Evolutionary conservation across 1,140 invertebrate genomes (phyloP).

Genomic region (Orussus abietinus): DNA sequence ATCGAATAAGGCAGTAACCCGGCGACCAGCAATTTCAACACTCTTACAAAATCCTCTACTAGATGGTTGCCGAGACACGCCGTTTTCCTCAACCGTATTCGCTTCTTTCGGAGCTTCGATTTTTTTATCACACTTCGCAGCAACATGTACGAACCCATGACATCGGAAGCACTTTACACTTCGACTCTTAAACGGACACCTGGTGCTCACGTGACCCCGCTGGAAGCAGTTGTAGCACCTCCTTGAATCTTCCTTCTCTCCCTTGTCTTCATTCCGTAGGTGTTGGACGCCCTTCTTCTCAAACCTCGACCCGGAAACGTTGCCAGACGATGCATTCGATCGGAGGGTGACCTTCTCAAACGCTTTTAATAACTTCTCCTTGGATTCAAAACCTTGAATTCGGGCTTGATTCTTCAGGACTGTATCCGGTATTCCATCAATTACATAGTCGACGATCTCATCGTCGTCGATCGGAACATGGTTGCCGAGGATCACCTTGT

Average conservation of each 20-base stretch:
- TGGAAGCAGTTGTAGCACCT: constrained; percentile 18
- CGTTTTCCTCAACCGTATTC: constrained; percentile 11
- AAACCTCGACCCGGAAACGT: neutral
- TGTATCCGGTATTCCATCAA: too few species aligned
- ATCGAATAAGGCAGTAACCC: constrained; percentile 13
- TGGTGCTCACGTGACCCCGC: constrained; percentile 10
- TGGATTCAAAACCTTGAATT: neutral
- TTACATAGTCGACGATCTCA: neutral
- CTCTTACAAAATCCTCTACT: too few species aligned
- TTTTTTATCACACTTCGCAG: constrained; percentile 8
- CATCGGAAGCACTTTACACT: constrained; percentile 21
- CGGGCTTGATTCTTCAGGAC: neutral
- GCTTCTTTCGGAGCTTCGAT: constrained; percentile 8
- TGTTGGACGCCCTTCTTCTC: neutral
- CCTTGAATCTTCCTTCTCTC: neutral
- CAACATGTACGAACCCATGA: constrained; percentile 13
- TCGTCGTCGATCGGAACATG: neutral
- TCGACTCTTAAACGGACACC: constrained; percentile 12
- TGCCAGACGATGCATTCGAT: neutral
- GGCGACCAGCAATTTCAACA: constrained; percentile 7
- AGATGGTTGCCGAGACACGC: constrained; percentile 3
- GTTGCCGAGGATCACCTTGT: neutral
- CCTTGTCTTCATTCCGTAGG: neutral
- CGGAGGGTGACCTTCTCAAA: neutral
- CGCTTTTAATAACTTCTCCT: neutral